Evolutionary conservation across 2,113 vertebrate genomes (phyloP).

Genomic region (Syrmaticus mikado): DNA sequence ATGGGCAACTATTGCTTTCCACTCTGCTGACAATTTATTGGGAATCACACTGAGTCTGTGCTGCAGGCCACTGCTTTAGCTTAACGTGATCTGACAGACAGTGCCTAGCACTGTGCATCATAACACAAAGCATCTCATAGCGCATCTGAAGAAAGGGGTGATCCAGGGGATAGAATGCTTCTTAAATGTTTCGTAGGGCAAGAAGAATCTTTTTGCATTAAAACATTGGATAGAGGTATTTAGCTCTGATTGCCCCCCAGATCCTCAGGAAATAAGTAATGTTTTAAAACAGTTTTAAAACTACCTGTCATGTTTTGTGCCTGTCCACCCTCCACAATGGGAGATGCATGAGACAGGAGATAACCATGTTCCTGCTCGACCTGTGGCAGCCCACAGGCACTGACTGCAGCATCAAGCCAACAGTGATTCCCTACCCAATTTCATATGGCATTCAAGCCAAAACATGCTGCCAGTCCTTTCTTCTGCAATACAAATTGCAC

Average conservation of each 20-base stretch:
- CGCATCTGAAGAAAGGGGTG: background rate
- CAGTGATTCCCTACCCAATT: fast-evolving
- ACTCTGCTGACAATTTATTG: slow-evolving; percentile 47
- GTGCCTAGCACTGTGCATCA: fast-evolving
- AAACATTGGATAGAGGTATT: background rate
- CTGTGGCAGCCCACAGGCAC: background rate
- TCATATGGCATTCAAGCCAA: background rate
- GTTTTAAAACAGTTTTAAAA: background rate
- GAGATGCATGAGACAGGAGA: background rate
- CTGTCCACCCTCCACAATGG: background rate
- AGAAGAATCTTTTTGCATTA: background rate
- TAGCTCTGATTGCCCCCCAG: background rate
- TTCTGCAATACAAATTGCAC: background rate
- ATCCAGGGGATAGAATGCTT: background rate
- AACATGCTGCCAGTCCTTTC: background rate
- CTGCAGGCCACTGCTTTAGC: slow-evolving; percentile 32
- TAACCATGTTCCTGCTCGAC: background rate
- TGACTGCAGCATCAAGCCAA: fast-evolving
- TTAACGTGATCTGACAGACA: slow-evolving; percentile 60
- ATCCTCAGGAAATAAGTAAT: background rate
- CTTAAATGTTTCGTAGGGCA: background rate
- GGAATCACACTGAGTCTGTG: background rate
- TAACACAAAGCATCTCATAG: background rate
- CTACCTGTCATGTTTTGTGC: background rate
- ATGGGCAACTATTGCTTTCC: slow-evolving; percentile 60